Evolutionary conservation across 2,888 invertebrate genomes (phyloP), one percentile per base, ranked within the genome.

Genomic region (Miltochrista miniata): DNA sequence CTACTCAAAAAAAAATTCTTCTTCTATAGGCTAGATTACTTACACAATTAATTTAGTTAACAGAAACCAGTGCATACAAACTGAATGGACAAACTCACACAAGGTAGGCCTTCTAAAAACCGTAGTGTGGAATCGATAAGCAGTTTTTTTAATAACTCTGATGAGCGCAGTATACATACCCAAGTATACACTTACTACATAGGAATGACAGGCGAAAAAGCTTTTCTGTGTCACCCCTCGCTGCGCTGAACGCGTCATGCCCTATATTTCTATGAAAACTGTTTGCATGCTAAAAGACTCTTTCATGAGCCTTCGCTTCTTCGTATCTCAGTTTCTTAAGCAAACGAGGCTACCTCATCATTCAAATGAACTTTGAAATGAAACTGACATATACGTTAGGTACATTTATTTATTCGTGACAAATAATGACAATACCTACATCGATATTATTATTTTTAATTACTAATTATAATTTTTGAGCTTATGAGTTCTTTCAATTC

Each of bases 401-500:
- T 87, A 87, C 87, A 86, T 88, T 87, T 66, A 68, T 63, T 74
- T 86, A 88, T 82, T 81, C 74, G 81, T 88, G 89, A 89, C 86
- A 87, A 87, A 85, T 85, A 78, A 83, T 84, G 81, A 87, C 84
- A 77, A 81, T 81, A 74, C 81, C 77, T 77, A 79, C 78, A 82
- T 81, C 73, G 73, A 73, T 72, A 66, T 81, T 79, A 80, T 73
- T 79, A 76, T 74, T 72, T 76, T 79, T 85, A 85, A 79, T 74
- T 72, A 76, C 80, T 85, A 85, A 79, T 68, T 81, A 76, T 82
- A 48, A 80, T 81, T 74, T 30, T 87, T 90, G 90, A 89, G 90
- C 88, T 84, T 87, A 85, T 80, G 79, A 76, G 80, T 87, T 88
- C 77, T 84, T 81, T 89, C 90, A 90, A 90, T 90, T 90, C 90